These are phyloP conservation scores for Bimastos eiseni DNA, from an alignment of 2,888 invertebrate genomes.

Conservation along the genomic window DNA sequence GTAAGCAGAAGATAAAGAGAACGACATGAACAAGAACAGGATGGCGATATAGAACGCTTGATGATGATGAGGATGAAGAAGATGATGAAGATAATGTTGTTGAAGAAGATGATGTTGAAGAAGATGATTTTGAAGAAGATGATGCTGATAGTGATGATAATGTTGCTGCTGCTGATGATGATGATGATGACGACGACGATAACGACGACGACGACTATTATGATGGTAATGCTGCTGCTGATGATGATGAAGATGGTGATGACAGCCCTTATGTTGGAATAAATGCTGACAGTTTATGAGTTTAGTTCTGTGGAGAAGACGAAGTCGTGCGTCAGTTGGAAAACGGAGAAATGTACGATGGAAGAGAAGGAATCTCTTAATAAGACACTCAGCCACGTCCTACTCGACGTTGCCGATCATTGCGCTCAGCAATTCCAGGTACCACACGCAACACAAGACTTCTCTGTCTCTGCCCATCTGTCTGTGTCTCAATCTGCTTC, in stretches of 20 bases:
- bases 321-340: background rate
- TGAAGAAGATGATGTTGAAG: constrained; percentile 25
- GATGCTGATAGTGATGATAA: constrained; percentile 3
- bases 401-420: background rate
- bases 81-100: background rate
- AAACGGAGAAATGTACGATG: background rate
- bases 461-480: background rate
- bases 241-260: constrained; percentile 27
- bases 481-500: background rate
- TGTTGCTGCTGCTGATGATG: background rate
- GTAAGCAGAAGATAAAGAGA: background rate
- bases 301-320: constrained; percentile 8
- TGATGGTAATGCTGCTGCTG: constrained; percentile 26
- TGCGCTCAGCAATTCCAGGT: constrained; percentile 19
- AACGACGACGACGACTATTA: background rate
- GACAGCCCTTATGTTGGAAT: background rate
- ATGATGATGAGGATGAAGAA: background rate
- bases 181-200: background rate
- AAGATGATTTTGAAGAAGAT: constrained; percentile 14
- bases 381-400: background rate
- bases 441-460: background rate
- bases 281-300: background rate
- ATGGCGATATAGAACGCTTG: no score
- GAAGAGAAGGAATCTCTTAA: background rate
- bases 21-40: no score